These are phyloP conservation scores for Psilopogon haemacephalus DNA, from an alignment of 2,113 vertebrate genomes.

Conservation along the genomic window DNA sequence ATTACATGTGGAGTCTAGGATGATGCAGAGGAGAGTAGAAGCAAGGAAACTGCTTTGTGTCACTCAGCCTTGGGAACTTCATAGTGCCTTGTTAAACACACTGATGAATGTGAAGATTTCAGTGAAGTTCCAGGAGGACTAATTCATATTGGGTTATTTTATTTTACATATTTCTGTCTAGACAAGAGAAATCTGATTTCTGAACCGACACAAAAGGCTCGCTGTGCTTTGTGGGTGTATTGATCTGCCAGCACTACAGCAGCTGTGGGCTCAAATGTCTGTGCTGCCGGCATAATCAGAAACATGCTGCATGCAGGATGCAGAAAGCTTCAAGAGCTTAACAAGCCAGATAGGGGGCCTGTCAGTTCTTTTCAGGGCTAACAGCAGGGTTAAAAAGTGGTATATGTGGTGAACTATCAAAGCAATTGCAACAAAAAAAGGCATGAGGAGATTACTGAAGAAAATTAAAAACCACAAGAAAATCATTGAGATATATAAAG, in stretches of 20 bases:
- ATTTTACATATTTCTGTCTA: neutral
- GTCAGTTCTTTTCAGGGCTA: constrained; percentile 34
- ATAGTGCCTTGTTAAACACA: neutral
- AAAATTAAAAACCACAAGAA: neutral
- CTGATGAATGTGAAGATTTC: neutral
- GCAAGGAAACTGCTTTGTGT: neutral
- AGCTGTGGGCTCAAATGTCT: constrained; percentile 43
- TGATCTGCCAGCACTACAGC: constrained; percentile 31
- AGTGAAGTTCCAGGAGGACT: neutral
- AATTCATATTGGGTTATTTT: neutral
- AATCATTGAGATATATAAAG: neutral
- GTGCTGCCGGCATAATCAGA: constrained; percentile 7
- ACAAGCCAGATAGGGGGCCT: constrained; percentile 34
- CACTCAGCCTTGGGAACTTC: neutral
- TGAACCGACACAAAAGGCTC: neutral
- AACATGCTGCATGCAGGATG: constrained; percentile 28
- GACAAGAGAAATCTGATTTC: constrained; percentile 53
- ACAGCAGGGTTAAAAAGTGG: neutral
- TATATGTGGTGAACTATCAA: neutral
- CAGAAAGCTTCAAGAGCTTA: constrained; percentile 38
- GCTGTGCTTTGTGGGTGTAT: constrained; percentile 22
- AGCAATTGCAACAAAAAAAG: neutral
- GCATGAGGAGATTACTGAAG: neutral
- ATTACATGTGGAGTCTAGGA: neutral
- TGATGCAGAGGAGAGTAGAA: neutral